Evolutionary conservation across 2,113 vertebrate genomes (phyloP).

Genomic region (Numida meleagris): DNA sequence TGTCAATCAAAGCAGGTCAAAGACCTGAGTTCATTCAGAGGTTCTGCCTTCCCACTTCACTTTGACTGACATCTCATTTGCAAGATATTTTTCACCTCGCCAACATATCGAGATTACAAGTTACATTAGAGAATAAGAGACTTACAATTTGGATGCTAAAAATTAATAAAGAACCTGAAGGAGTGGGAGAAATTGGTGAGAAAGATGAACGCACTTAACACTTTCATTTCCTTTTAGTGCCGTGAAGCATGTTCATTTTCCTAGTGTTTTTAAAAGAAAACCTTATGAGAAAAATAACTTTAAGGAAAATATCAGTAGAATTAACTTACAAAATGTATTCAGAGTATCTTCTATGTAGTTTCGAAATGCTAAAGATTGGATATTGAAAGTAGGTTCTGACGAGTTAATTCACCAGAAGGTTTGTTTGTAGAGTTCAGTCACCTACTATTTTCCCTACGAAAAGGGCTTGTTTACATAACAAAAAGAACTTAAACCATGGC

Average conservation of each 20-base stretch:
- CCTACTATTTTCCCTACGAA: background rate
- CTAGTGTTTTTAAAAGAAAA: background rate
- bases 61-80: conserved; percentile 37
- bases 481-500: background rate
- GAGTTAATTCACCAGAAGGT: background rate
- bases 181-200: background rate
- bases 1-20: conserved; percentile 60
- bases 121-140: background rate
- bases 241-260: background rate
- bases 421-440: background rate
- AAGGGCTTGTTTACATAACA: background rate
- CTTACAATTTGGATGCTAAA: background rate
- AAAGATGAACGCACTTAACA: background rate
- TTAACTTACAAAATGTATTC: background rate
- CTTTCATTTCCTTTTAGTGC: background rate
- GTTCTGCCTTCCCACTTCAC: conserved; percentile 22
- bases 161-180: background rate
- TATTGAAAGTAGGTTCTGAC: background rate
- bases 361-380: accelerated
- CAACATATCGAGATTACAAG: background rate
- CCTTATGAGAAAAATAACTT: background rate
- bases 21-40: background rate
- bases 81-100: background rate
- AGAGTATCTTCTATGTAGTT: background rate
- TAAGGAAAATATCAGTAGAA: background rate